These are phyloP conservation scores for Sebastes minor DNA, from an alignment of 2,797 vertebrate species.

Conservation along the genomic window DNA sequence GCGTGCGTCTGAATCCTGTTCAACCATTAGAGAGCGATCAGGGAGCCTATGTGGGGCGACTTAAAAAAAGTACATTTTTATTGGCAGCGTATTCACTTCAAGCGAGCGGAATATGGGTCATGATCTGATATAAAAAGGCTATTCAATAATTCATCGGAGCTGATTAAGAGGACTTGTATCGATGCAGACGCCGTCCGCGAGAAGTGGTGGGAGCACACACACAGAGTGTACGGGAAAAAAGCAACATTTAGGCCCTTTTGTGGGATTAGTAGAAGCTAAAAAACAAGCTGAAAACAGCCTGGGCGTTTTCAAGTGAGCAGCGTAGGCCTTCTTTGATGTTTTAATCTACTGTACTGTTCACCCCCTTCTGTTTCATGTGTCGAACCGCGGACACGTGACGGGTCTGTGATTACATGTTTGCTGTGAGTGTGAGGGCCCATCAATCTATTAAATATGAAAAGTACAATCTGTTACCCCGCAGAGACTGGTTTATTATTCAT, in stretches of 20 bases:
- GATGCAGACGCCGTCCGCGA: slow-evolving; percentile 50
- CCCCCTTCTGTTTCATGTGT: slow-evolving; percentile 17
- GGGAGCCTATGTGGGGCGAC: slow-evolving; percentile 58
- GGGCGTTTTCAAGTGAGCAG: slow-evolving; percentile 1
- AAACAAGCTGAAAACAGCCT: slow-evolving; percentile 11
- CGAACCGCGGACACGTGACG: slow-evolving; percentile 10
- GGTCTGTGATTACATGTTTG: slow-evolving; percentile 20
- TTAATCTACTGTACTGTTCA: slow-evolving; percentile 27
- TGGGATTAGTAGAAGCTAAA: slow-evolving; percentile 51
- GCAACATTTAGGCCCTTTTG: slow-evolving; percentile 48
- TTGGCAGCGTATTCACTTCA: slow-evolving; percentile 66
- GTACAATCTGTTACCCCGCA: slow-evolving; percentile 81
- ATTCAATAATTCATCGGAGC: slow-evolving; percentile 76
- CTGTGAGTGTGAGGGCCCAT: slow-evolving; percentile 54
- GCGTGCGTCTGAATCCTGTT: slow-evolving; percentile 24
- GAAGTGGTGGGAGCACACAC: slow-evolving; percentile 12
- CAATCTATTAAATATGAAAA: slow-evolving; percentile 81
- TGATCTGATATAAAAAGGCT: slow-evolving; percentile 78
- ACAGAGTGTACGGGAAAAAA: not conserved
- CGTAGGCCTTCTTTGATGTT: slow-evolving; percentile 40
- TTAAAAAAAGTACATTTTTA: slow-evolving; percentile 69
- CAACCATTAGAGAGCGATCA: slow-evolving; percentile 12
- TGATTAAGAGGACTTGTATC: slow-evolving; percentile 74
- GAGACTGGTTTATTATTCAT: slow-evolving; percentile 80
- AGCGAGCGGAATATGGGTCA: slow-evolving; percentile 77